Base-by-base conservation (phyloP, 1,140 invertebrate species). In the Eriocheir sinensis region DNA sequence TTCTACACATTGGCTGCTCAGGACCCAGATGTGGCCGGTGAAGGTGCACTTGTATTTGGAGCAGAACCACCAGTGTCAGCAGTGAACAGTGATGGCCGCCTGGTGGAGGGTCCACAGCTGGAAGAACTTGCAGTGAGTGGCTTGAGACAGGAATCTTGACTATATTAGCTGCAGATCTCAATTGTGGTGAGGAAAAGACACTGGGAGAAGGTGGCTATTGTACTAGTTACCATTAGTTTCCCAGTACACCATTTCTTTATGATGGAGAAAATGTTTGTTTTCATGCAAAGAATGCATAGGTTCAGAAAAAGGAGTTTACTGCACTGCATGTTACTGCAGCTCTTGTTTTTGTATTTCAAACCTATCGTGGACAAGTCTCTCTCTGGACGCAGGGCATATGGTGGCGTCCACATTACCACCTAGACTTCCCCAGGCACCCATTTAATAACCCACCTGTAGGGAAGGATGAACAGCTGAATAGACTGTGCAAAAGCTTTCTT, bases 41-140 rank as follows among this genome's bases (percentile, higher is more conserved):
- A 96, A 2, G 97, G 98, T 83, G 98, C 98, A 8, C 96, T 99
- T 27, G 97, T 98, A 96, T 99, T 98, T 96, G 98, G 97, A 81
- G 97, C 97, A 9, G 98, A 98, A 95, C 98, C 97, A 34, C 98
- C 92, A 38, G 86, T 98, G 17, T 97, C 98, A 0, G 98, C 98
- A 6, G 97, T 98, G 34, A 98, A 98, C 96, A 98, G 98, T 96
- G 98, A 98, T 96, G 98, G 98, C 85, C 98, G 98, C 95, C 97
- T 98, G 96, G 98, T 99, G 27, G 96, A 95, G 34, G 92, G 95
- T 27, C 80, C 95, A 79, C 32, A 36, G 34, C 81, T 86, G 32
- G 94, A 95, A 53, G 92, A 40, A 36, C 34, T 95, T 12, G 53
- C 60, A 38, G 91, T 95, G 38, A 92, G 94, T 92, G 32, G 40